Evolutionary conservation across 2,797 vertebrate genomes (phyloP).

Genomic region (Gambusia yucatana): DNA sequence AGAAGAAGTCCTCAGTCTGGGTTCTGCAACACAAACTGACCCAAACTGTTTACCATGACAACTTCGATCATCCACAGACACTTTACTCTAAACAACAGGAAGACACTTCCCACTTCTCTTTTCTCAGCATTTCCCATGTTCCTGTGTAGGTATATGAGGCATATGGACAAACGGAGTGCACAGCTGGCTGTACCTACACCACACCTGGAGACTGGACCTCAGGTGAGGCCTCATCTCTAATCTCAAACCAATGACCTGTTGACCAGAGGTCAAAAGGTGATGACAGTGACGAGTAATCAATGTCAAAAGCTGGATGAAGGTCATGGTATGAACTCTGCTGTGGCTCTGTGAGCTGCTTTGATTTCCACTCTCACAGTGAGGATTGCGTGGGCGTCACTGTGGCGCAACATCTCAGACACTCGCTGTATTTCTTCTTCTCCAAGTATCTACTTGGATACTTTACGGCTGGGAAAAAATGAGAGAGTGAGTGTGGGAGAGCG

Average conservation of each 20-base stretch:
- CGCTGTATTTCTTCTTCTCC: conserved; percentile 1
- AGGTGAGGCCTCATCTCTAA: conserved; percentile 77
- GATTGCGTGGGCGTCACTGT: background rate
- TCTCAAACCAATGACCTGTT: conserved; percentile 3
- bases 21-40: background rate
- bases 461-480: background rate
- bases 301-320: background rate
- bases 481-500: background rate
- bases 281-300: background rate
- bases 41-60: background rate
- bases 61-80: background rate
- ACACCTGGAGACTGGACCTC: conserved; percentile 98
- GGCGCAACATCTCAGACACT: background rate
- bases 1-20: background rate
- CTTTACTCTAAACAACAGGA: background rate
- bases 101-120: background rate
- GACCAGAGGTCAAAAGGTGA: conserved; percentile 26
- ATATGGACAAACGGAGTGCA: conserved; percentile 98
- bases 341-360: background rate
- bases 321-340: background rate
- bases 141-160: conserved; percentile 91
- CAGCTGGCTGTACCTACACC: conserved; percentile 96
- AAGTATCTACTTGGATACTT: background rate
- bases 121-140: background rate
- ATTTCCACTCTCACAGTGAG: background rate